A percentile compares a stretch with the other conserved stretches of the same genome.
Evolutionary conservation across 2,888 invertebrate species (phyloP).

Genomic region (Altica lythri): DNA sequence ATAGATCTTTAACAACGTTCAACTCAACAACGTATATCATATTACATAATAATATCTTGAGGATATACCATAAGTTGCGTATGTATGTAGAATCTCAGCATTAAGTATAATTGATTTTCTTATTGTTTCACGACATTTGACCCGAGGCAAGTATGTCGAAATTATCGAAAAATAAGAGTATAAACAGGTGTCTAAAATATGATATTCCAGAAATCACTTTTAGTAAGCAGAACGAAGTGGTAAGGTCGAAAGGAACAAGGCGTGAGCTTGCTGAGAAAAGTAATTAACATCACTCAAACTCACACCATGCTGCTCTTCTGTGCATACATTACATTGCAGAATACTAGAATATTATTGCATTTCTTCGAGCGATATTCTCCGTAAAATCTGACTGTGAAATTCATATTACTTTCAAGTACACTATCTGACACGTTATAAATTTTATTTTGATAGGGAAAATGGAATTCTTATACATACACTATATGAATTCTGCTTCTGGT

Average conservation of each 20-base stretch:
- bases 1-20: conserved; percentile 1
- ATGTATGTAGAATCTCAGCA: conserved; percentile 1
- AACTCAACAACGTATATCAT: conserved; percentile 1
- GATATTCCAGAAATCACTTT: conserved; percentile 42
- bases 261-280: conserved; percentile 49
- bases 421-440: conserved; percentile 18
- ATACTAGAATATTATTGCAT: conserved; percentile 45
- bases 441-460: conserved; percentile 14
- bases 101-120: conserved; percentile 30
- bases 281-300: conserved; percentile 53
- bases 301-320: conserved; percentile 49
- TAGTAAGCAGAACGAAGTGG: conserved; percentile 43
- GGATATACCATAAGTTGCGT: conserved; percentile 4
- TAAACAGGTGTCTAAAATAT: conserved; percentile 37
- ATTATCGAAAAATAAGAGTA: conserved; percentile 4
- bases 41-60: conserved; percentile 1
- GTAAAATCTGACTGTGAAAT: conserved; percentile 32
- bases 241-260: conserved; percentile 42
- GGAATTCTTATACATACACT: conserved; percentile 10
- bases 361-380: conserved; percentile 48
- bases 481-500: conserved; percentile 13
- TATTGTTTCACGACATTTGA: conserved; percentile 29
- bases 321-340: conserved; percentile 44
- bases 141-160: conserved; percentile 20
- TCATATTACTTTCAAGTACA: conserved; percentile 22